Evolutionary conservation across 2,113 vertebrate species (phyloP), one percentile per base, ranked within the genome.

Genomic region (Nothocercus nigrocapillus): DNA sequence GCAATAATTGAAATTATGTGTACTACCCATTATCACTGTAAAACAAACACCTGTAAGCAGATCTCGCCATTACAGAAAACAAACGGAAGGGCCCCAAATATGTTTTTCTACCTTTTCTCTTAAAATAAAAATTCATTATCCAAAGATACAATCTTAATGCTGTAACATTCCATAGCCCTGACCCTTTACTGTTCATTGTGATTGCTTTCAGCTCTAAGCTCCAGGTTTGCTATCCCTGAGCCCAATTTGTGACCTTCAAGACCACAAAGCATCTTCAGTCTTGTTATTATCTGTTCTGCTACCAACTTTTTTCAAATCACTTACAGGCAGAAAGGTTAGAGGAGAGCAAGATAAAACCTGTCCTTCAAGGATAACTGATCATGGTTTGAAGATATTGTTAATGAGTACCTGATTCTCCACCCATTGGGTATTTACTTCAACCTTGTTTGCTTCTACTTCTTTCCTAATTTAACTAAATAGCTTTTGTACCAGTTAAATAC

Each of bases 311-410:
- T 72, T 86, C 88, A 95, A 92, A 93, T 84, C 85, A 93, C 90
- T 94, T 78, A 69, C 13, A 9, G 69, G 83, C 73, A 95, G 58
- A 83, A 64, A 88, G 90, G 94, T 66, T 94, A 88, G 44, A 49
- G 6, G n/a, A 78, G 58, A 96, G 83, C 90, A 94, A 95, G 92
- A 93, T 82, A 86, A 91, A 92, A 81, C 85, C 72, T 73, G 88
- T 85, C 94, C 94, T 96, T 92, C 15, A 10, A 93, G 90, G 85
- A 58, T 70, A 47, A 25, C 56, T 86, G 90, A 94, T 90, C 66
- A 58, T 58, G 53, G 77, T 85, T 88, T 88, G 94, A 72, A 95
- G 94, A 79, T 78, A 38, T 9, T 90, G 85, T 61, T 94, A 94
- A 92, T 78, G 91, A 95, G 85, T 67, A 49, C 72, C 85, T 86